Base-by-base conservation (phyloP, 2,888 invertebrate species). In the Agrilus mali region DNA sequence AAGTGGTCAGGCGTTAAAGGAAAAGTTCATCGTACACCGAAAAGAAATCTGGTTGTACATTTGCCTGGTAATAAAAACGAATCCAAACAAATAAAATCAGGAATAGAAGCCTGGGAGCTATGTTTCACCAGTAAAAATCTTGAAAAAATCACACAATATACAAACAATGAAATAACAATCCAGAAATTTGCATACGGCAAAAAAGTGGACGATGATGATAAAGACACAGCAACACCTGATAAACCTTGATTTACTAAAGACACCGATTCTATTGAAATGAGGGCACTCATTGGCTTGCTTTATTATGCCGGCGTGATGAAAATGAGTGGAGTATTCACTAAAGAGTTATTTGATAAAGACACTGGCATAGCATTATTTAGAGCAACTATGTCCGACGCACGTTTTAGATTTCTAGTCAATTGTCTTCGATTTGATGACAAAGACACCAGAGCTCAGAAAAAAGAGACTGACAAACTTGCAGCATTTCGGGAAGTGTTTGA, bases 391-490 rank as follows among this genome's bases (percentile, higher is more conserved):
- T 12, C 47, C n/a, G 41, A 39, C n/a, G 32, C 31, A 39, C 31
- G 39, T 7, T 39, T 31, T 20, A 27, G 27, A 15, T 50, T 49
- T 45, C 32, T 52, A 15, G 32, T 42, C 0, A 36, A 31, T 16
- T 46, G 41, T 15, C 33, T 53, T 14, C 43, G 50, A 2, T 54
- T 56, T 36, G 51, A 53, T 34, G 49, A 53, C 36, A 50, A 44
- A 40, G 44, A 39, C 5, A 53, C 51, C 4, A 45, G 54, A 16
- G 42, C 33, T n/a, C 35, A 47, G 15, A 34, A 49, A 31, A 42
- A 40, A 43, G 38, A 13, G 16, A 46, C 16, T 7, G 52, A 57
- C 38, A 44, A 45, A 12, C 51, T 58, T 38, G 49, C 53, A 22
- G 45, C 45, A 15, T 50, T 42, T 37, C 36, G 36, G 27, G 36